Conservation (phyloP, 2,888 invertebrate species). For the Eupithecia inturbata region DNA sequence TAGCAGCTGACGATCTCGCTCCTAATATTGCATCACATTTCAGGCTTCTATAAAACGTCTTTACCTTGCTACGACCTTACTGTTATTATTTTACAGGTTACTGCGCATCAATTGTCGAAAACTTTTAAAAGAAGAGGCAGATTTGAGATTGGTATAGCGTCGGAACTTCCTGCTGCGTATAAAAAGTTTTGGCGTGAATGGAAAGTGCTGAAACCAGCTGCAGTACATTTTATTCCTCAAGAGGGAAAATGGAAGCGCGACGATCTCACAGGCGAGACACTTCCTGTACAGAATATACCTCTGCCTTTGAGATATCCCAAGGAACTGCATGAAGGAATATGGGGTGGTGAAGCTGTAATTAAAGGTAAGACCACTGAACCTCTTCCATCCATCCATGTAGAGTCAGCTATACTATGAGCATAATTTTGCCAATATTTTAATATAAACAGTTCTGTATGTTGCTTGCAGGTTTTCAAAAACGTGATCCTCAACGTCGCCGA, state of each 20-base stretch:
- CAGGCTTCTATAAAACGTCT: conserved; percentile 22
- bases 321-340: conserved; percentile 93
- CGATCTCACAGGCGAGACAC: conserved; percentile 88
- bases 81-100: conserved; percentile 66
- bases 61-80: conserved; percentile 54
- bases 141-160: conserved; percentile 87
- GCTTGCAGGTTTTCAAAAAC: conserved; percentile 87
- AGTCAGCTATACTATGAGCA: background rate
- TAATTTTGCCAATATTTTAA: background rate
- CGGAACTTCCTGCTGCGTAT: conserved; percentile 90
- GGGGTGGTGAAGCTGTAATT: conserved; percentile 98
- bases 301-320: conserved; percentile 90
- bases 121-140: conserved; percentile 79
- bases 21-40: conserved; percentile 46
- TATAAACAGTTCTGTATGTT: background rate
- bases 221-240: conserved; percentile 88
- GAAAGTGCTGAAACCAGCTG: conserved; percentile 86
- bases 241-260: conserved; percentile 89
- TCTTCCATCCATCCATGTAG: background rate
- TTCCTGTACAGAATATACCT: conserved; percentile 89
- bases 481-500: conserved; percentile 84
- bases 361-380: conserved; percentile 83
- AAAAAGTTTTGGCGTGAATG: conserved; percentile 95
- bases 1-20: conserved; percentile 33
- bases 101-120: conserved; percentile 77